Percentiles rank a stretch among this genome's conserved stretches.
Conservation (phyloP, 2,888 invertebrate species). For the Ametastegia equiseti region DNA sequence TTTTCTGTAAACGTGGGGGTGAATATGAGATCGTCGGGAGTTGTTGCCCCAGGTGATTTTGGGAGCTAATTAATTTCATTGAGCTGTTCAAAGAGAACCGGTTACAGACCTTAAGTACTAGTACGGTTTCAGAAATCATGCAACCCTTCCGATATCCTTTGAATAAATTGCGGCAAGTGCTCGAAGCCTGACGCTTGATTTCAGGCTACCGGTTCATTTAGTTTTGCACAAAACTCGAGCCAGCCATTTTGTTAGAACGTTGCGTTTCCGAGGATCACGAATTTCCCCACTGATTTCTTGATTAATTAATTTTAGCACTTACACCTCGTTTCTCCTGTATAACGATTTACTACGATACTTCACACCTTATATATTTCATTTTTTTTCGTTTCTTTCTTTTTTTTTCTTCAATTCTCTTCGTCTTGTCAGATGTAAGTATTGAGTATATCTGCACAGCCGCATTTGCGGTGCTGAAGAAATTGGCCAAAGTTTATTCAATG, state of each 20-base stretch:
- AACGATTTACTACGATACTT: background rate
- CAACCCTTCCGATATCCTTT: constrained; percentile 29
- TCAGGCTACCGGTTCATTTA: background rate
- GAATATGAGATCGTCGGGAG: background rate
- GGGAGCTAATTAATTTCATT: constrained; percentile 40
- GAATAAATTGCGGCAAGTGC: background rate
- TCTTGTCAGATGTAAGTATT: background rate
- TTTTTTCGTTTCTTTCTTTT: background rate
- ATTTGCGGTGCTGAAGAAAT: background rate
- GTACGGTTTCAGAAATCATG: constrained; percentile 39
- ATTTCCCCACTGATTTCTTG: background rate
- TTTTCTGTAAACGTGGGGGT: background rate
- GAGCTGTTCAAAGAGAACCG: constrained; percentile 17
- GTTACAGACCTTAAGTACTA: background rate
- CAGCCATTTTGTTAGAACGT: constrained; percentile 17
- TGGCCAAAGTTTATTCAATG: constrained; percentile 32
- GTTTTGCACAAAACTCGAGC: background rate
- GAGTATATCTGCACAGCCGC: background rate
- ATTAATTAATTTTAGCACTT: background rate
- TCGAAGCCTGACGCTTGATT: background rate
- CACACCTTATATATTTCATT: background rate
- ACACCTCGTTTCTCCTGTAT: background rate
- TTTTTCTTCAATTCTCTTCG: background rate
- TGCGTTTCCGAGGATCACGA: background rate
- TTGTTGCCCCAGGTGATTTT: background rate